Percentiles rank a stretch among this genome's conserved stretches.
phyloP scores from a whole-genome alignment of 1,140 invertebrate species.

The Drosophila trapezifrons region DNA sequence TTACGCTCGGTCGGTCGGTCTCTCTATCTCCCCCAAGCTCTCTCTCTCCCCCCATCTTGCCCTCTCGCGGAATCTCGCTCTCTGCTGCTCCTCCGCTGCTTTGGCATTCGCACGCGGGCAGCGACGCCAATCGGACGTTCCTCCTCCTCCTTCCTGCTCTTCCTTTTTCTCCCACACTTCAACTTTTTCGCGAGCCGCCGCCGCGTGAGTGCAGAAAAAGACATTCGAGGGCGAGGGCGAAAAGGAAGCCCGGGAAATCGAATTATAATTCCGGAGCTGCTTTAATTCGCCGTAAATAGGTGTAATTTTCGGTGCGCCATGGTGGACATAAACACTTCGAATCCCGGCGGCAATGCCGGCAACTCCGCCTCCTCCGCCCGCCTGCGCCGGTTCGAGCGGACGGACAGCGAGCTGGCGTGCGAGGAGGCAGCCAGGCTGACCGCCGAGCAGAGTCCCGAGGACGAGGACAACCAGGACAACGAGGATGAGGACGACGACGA shows the following conservation, averaged over 20 bases:
- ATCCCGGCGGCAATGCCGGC: conserved; percentile 59
- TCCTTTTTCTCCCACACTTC: conserved; percentile 11
- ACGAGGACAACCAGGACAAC: conserved; percentile 85
- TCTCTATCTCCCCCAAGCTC: not conserved
- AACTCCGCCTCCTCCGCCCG: conserved; percentile 67
- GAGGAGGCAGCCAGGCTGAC: conserved; percentile 91
- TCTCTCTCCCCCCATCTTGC: not conserved
- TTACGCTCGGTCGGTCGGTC: conserved; percentile 1
- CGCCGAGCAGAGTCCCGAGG: conserved; percentile 87
- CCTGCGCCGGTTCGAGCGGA: conserved; percentile 86
- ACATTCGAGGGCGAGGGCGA: conserved; percentile 2
- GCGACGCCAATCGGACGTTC: conserved; percentile 39
- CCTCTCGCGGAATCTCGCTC: conserved; percentile 20
- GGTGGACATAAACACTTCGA: conserved; percentile 32
- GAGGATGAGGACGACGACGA: conserved; percentile 90
- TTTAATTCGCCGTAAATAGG: conserved; percentile 7
- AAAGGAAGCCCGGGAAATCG: conserved; percentile 15
- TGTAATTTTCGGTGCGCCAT: conserved; percentile 21
- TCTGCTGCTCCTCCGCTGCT: conserved; percentile 14
- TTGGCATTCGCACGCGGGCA: conserved; percentile 43
- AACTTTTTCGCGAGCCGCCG: not conserved
- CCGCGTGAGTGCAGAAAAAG: conserved; percentile 20
- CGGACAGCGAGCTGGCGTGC: conserved; percentile 92
- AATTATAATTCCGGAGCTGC: conserved; percentile 10
- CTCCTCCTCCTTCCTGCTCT: conserved; percentile 14